Evolutionary conservation across 2,888 invertebrate species (phyloP).

Genomic region (Cecidostiba fungosa): DNA sequence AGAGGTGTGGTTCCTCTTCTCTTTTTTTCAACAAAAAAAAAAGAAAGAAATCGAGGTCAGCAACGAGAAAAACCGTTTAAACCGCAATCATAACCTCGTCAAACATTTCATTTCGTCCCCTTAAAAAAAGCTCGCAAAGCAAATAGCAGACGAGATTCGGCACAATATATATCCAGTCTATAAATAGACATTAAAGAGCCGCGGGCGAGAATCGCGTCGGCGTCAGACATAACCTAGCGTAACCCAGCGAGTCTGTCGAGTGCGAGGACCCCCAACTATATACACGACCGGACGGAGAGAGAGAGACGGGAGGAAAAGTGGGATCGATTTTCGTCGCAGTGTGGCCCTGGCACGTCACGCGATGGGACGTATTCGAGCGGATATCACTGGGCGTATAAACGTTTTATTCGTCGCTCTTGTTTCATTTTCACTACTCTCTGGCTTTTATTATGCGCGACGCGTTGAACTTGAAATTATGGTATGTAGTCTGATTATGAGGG

Average conservation of each 20-base stretch:
- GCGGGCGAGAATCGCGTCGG: constrained; percentile 9
- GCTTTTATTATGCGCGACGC: neutral
- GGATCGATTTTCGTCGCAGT: constrained; percentile 64
- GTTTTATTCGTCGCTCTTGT: neutral
- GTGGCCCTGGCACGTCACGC: neutral
- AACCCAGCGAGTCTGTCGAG: constrained; percentile 58
- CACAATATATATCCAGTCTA: neutral
- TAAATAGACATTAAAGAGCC: constrained; percentile 28
- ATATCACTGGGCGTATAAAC: neutral
- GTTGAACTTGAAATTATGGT: constrained; percentile 34
- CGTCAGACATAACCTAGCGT: constrained; percentile 58
- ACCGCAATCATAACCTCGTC: too few species aligned
- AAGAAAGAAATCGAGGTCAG: neutral
- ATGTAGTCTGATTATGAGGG: neutral
- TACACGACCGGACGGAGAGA: constrained; percentile 14
- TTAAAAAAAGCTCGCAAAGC: neutral
- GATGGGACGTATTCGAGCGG: neutral
- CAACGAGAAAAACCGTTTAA: neutral
- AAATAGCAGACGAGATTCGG: neutral
- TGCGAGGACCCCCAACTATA: constrained; percentile 46
- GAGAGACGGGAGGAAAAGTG: constrained; percentile 49
- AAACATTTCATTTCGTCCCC: too few species aligned
- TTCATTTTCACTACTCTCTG: too few species aligned
- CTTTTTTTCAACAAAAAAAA: neutral
- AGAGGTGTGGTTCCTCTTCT: constrained; percentile 26